These are phyloP conservation scores for Nipponia nippon DNA, from an alignment of 2,113 vertebrate species.

Conservation along the genomic window DNA sequence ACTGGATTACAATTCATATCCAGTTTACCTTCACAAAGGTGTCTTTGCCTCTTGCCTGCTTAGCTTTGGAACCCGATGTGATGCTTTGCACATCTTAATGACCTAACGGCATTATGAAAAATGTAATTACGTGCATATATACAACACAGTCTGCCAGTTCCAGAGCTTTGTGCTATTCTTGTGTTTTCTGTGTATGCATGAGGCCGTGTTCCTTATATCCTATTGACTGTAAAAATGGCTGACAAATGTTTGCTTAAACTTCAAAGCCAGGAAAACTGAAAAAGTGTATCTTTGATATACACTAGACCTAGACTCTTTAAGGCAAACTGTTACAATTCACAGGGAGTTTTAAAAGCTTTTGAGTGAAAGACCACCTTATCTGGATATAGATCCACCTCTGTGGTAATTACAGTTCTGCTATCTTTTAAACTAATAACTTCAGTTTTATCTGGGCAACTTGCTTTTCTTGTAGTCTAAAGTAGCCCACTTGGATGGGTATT, in stretches of 20 bases:
- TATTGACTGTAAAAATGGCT: neutral
- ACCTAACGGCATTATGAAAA: neutral
- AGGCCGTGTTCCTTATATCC: neutral
- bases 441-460: neutral
- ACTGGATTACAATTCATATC: neutral
- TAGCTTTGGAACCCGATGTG: neutral
- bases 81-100: neutral
- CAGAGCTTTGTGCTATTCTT: neutral
- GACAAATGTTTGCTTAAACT: neutral
- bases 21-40: neutral
- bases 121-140: fast-evolving
- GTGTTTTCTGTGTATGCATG: neutral
- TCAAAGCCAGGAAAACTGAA: neutral
- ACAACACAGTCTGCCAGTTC: neutral
- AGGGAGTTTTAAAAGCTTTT: neutral
- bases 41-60: neutral
- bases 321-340: neutral
- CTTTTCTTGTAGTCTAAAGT: neutral
- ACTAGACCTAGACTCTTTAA: neutral
- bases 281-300: neutral
- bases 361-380: neutral
- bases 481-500: neutral
- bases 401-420: neutral
- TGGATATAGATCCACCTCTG: neutral
- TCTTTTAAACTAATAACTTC: neutral